A percentile compares a stretch with the other conserved stretches of the same genome.
phyloP scores from a whole-genome alignment of 2,797 vertebrate genomes.

The Premnoplex brunnescens region DNA sequence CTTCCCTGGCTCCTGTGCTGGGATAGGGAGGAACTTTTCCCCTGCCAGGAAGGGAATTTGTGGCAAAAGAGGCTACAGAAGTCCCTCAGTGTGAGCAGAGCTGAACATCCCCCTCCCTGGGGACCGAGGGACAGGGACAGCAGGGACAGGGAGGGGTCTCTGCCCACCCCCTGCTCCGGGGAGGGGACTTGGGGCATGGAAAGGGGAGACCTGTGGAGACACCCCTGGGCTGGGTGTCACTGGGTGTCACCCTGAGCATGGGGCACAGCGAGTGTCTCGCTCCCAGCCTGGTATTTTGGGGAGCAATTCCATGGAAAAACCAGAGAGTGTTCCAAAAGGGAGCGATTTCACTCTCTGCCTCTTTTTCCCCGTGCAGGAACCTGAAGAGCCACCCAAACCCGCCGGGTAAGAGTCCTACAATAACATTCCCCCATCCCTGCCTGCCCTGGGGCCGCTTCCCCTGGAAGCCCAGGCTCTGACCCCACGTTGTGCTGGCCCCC shows the following conservation, averaged over 20 bases:
- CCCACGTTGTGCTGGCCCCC: fast-evolving
- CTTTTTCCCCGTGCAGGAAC: conserved; percentile 75
- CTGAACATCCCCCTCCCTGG: neutral
- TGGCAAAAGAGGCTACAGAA: neutral
- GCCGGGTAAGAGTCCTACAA: conserved; percentile 18
- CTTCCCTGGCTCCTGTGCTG: neutral
- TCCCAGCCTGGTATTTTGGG: neutral
- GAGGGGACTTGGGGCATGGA: neutral
- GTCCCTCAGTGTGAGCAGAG: fast-evolving
- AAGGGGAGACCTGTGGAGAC: neutral
- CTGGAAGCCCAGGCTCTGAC: fast-evolving
- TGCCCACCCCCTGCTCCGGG: neutral
- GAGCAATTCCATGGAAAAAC: fast-evolving
- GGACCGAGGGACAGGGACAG: neutral
- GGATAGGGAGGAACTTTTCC: neutral
- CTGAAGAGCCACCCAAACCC: conserved; percentile 76
- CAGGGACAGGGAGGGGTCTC: neutral
- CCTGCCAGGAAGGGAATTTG: neutral
- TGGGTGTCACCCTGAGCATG: fast-evolving
- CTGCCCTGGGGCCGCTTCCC: fast-evolving
- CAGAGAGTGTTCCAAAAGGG: neutral
- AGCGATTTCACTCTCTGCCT: neutral
- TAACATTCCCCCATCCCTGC: fast-evolving
- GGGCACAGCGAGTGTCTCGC: neutral
- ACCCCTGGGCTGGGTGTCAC: neutral